Evolutionary conservation across 2,888 invertebrate genomes (phyloP).

Genomic region (Exocentrus adspersus): DNA sequence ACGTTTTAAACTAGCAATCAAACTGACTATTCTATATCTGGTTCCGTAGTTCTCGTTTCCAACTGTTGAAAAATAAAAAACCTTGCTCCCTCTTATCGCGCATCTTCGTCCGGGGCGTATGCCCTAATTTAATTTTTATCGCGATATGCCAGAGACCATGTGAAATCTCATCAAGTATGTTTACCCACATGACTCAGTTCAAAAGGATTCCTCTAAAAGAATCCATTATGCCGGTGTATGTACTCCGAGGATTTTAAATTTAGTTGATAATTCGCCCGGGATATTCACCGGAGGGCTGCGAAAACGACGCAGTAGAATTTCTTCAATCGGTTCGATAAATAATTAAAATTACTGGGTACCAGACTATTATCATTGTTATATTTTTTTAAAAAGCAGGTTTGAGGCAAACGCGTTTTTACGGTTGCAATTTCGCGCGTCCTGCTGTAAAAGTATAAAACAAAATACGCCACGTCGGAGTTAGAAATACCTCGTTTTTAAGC

Average conservation of each 20-base stretch:
- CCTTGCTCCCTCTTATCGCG: no score
- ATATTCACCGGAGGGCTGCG: conserved; percentile 2
- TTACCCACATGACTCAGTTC: conserved; percentile 15
- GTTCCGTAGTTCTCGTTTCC: no score
- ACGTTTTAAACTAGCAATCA: no score
- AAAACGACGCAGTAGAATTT: conserved; percentile 4
- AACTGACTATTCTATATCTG: no score
- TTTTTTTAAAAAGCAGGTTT: not conserved
- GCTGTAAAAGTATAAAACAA: conserved; percentile 9
- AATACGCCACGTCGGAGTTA: conserved; percentile 3
- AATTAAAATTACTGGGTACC: no score
- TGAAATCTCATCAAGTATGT: conserved; percentile 7
- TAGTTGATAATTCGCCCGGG: conserved; percentile 14
- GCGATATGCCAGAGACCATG: not conserved
- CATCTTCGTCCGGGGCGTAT: not conserved
- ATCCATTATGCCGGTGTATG: conserved; percentile 17
- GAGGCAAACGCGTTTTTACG: not conserved
- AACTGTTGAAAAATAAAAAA: no score
- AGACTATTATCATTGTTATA: no score
- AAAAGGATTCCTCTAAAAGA: conserved; percentile 10
- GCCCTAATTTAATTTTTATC: not conserved
- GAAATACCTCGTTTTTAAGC: not conserved
- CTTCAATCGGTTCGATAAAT: not conserved
- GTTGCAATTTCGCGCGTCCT: not conserved
- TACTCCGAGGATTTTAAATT: conserved; percentile 18